Evolutionary conservation across 2,113 vertebrate genomes (phyloP).

Genomic region (Grammomys dolichurus): DNA sequence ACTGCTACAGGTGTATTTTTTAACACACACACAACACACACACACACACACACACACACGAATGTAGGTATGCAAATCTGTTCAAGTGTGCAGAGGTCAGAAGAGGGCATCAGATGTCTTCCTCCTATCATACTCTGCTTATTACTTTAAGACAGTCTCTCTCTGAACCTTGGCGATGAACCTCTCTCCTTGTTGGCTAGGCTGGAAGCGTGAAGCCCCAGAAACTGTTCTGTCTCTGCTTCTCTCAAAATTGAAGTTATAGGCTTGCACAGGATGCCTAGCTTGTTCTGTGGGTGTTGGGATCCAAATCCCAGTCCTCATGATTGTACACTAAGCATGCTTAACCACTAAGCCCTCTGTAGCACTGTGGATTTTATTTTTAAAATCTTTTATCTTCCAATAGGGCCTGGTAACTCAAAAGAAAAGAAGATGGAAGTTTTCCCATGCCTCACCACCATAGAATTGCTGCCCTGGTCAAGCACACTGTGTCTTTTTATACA

Average conservation of each 20-base stretch:
- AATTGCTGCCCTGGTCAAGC: slow-evolving; percentile 24
- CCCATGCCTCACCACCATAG: neutral
- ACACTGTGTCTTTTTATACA: neutral
- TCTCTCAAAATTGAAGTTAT: neutral
- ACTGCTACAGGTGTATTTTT: neutral
- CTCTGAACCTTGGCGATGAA: neutral
- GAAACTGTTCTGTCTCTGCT: neutral
- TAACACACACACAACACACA: neutral
- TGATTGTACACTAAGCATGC: neutral
- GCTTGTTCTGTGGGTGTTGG: neutral
- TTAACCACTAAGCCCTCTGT: neutral
- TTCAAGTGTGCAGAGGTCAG: neutral
- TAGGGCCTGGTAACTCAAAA: neutral
- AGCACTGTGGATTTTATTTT: neutral
- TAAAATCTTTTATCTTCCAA: slow-evolving; percentile 6
- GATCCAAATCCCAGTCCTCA: no score
- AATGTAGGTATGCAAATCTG: neutral
- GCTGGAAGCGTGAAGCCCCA: neutral
- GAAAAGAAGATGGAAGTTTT: neutral
- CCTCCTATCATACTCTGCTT: no score
- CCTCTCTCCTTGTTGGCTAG: neutral
- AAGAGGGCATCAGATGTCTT: neutral
- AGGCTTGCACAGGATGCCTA: neutral
- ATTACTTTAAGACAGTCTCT: neutral
- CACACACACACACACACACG: no score